These are phyloP conservation scores for Cephus pygmeus DNA, from an alignment of 2,888 invertebrate species.

Conservation along the genomic window DNA sequence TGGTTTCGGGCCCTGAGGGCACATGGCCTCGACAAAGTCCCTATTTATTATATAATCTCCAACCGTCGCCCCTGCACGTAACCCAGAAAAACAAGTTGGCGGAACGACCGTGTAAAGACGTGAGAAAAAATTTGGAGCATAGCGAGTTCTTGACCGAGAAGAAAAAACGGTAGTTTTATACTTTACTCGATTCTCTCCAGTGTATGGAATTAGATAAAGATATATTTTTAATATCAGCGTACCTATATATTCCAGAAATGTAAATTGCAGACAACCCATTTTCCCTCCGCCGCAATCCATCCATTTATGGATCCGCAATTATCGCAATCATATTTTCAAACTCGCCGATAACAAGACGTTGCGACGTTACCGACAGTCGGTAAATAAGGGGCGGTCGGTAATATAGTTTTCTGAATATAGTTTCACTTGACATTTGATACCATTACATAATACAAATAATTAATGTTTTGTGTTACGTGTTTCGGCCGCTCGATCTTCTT, in stretches of 20 bases:
- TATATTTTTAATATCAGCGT: not conserved
- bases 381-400: not conserved
- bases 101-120: not conserved
- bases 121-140: not conserved
- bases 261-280: not conserved
- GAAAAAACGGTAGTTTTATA: not conserved
- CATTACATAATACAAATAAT: not conserved
- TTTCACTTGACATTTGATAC: not conserved
- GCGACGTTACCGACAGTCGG: not conserved
- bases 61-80: not conserved
- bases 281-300: not conserved
- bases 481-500: not conserved
- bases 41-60: conserved; percentile 3
- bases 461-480: not conserved
- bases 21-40: conserved; percentile 1
- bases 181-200: not conserved
- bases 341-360: not conserved
- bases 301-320: not conserved
- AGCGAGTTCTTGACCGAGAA: not conserved
- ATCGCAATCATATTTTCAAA: not conserved
- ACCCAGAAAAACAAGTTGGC: conserved; percentile 4
- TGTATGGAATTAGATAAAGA: not conserved
- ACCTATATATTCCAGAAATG: not conserved
- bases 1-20: conserved; percentile 5
- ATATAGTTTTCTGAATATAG: not conserved